phyloP scores from a whole-genome alignment of 2,113 vertebrate genomes.

The Cygnus buccinator region DNA sequence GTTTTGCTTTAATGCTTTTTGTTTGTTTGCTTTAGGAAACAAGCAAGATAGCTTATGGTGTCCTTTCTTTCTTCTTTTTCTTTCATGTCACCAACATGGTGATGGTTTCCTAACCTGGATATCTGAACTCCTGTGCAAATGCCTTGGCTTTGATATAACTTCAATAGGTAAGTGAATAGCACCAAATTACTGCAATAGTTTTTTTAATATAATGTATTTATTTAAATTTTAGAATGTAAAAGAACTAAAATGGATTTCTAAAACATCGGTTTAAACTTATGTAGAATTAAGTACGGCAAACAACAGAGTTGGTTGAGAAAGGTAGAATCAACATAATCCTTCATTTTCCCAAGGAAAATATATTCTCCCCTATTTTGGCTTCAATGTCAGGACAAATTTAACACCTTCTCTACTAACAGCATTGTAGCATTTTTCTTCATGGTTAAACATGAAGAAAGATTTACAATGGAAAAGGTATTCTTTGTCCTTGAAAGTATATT shows the following conservation, averaged over 20 bases:
- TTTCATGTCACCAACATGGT: slow-evolving; percentile 21
- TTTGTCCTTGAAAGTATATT: neutral
- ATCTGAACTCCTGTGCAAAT: slow-evolving; percentile 49
- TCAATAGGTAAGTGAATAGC: slow-evolving; percentile 78
- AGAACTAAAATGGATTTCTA: neutral
- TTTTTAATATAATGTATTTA: neutral
- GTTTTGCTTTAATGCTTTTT: neutral
- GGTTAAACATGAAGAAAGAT: neutral
- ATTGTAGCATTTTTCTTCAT: neutral
- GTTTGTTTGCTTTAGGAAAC: neutral
- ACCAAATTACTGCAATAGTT: neutral
- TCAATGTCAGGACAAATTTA: neutral
- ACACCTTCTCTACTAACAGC: neutral
- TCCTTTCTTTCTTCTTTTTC: slow-evolving; percentile 46
- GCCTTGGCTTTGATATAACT: slow-evolving; percentile 1
- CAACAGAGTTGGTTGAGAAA: neutral
- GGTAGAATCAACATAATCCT: neutral
- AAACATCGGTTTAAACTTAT: neutral
- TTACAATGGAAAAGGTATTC: neutral
- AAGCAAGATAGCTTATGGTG: slow-evolving; percentile 21
- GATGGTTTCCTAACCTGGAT: slow-evolving; percentile 28
- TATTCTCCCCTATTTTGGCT: neutral
- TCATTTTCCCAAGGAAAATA: neutral
- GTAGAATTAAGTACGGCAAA: neutral
- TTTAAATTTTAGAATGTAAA: neutral